These are phyloP conservation scores for Bergia sp. DNA, from an alignment of 92 coral and sea anemone species.

Conservation along the genomic window DNA sequence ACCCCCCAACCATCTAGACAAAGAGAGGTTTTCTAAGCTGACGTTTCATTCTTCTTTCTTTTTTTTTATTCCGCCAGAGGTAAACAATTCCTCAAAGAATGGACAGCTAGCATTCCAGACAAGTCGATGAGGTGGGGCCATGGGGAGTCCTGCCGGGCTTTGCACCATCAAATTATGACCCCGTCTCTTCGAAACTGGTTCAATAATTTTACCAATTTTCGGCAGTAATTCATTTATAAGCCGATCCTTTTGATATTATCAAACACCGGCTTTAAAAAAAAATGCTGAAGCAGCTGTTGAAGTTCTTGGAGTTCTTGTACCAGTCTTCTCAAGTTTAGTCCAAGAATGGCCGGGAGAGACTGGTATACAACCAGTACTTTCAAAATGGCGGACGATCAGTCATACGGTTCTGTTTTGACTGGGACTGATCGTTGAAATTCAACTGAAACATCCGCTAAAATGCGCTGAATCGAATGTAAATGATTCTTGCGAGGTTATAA, in stretches of 20 bases:
- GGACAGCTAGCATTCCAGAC: background rate
- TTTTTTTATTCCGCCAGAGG: background rate
- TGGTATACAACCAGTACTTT: conserved; percentile 1
- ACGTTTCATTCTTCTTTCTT: background rate
- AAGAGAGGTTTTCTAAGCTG: background rate
- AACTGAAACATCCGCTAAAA: background rate
- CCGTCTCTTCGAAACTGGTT: background rate
- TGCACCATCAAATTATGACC: background rate
- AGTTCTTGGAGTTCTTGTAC: background rate
- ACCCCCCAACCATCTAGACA: too few relatives aligned
- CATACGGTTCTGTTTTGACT: too few relatives aligned
- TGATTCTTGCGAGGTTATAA: background rate
- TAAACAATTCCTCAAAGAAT: background rate
- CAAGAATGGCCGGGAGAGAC: background rate
- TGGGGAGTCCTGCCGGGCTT: background rate
- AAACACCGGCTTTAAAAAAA: background rate
- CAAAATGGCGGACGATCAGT: background rate
- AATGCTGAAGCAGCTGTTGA: background rate
- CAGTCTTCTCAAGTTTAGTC: background rate
- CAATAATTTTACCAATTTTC: background rate
- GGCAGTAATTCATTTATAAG: background rate
- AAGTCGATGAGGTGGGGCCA: background rate
- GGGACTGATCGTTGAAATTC: background rate
- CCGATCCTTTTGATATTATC: background rate
- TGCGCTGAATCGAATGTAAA: background rate